These are phyloP conservation scores for Pterocles burchelli DNA, from an alignment of 2,113 vertebrate species.

Conservation along the genomic window DNA sequence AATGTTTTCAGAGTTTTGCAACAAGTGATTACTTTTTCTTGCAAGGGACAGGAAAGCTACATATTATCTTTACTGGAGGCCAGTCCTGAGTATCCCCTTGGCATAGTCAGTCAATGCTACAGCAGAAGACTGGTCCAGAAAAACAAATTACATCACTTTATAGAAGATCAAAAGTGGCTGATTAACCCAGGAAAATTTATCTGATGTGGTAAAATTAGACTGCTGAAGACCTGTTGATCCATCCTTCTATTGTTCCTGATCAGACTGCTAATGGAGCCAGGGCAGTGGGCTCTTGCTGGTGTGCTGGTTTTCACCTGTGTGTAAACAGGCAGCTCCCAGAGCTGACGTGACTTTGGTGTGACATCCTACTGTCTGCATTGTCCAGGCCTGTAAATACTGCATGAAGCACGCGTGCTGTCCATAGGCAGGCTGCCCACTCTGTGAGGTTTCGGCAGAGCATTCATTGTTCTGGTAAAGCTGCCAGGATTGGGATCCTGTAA, in stretches of 20 bases:
- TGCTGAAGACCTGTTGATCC: neutral
- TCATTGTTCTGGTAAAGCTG: neutral
- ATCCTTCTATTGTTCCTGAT: neutral
- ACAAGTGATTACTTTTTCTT: neutral
- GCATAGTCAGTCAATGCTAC: neutral
- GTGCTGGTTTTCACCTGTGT: neutral
- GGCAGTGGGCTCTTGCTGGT: neutral
- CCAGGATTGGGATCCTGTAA: neutral
- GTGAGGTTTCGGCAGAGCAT: neutral
- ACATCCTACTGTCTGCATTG: neutral
- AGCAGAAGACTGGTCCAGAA: neutral
- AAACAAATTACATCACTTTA: neutral
- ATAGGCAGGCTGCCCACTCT: neutral
- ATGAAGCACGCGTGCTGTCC: fast-evolving
- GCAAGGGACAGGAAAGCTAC: neutral
- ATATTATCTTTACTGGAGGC: neutral
- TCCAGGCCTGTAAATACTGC: neutral
- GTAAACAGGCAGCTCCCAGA: neutral
- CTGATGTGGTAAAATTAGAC: neutral
- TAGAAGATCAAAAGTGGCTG: neutral
- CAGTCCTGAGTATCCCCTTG: neutral
- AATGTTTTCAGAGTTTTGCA: neutral
- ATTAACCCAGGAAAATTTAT: neutral
- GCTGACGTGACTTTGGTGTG: neutral
- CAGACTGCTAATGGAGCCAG: neutral